phyloP scores from a whole-genome alignment of 2,797 vertebrate species.

The Melanogrammus aeglefinus region DNA sequence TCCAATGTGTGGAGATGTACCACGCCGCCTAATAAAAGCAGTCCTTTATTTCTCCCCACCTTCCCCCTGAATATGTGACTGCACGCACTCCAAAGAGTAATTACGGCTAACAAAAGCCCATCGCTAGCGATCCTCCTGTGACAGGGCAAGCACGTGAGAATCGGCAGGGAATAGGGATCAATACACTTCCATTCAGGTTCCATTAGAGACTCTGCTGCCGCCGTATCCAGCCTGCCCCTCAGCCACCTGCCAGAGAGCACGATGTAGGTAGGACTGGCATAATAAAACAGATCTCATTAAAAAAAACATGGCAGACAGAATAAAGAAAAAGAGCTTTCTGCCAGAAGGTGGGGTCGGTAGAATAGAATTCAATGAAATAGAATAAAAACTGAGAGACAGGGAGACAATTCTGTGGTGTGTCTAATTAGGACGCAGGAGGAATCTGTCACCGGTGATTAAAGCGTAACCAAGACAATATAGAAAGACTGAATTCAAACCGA shows the following conservation, averaged over 20 bases:
- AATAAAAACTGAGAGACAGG: slow-evolving; percentile 9
- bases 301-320: slow-evolving; percentile 33
- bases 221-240: slow-evolving; percentile 5
- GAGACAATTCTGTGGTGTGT: not conserved
- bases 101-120: slow-evolving; percentile 47
- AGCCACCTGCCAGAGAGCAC: slow-evolving; percentile 19
- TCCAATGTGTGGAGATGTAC: slow-evolving; percentile 45
- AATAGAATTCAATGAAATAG: slow-evolving; percentile 24
- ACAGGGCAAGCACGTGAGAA: slow-evolving; percentile 22
- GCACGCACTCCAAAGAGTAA: slow-evolving; percentile 53
- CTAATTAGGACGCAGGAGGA: slow-evolving; percentile 45
- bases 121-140: slow-evolving; percentile 29
- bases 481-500: not conserved
- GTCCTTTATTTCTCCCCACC: slow-evolving; percentile 46
- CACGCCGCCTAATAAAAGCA: slow-evolving; percentile 45
- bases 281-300: slow-evolving; percentile 57
- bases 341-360: slow-evolving; percentile 16
- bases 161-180: slow-evolving; percentile 38
- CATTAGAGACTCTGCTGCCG: slow-evolving; percentile 41
- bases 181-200: slow-evolving; percentile 45
- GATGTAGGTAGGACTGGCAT: slow-evolving; percentile 1
- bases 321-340: slow-evolving; percentile 34
- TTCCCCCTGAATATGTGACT: not conserved
- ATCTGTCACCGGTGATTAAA: slow-evolving; percentile 17
- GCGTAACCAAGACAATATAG: slow-evolving; percentile 8